Base-by-base conservation (phyloP, 2,113 vertebrate genomes). In the Saccopteryx leptura region DNA sequence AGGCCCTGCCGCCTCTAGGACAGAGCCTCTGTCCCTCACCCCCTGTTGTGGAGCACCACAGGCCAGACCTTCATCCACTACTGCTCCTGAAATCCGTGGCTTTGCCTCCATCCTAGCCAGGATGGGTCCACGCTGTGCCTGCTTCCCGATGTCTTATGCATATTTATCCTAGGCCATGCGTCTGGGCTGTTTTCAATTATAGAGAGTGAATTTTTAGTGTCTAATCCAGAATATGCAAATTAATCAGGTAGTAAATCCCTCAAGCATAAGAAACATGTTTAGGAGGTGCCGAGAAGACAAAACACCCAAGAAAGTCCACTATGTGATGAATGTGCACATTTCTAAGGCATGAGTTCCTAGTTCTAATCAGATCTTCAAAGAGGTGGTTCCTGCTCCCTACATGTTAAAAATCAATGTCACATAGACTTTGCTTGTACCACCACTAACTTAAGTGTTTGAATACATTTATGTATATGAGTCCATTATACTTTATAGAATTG, bases 281-380 rank as follows among this genome's bases (percentile, higher is more conserved):
- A 81, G 58, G 81, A 85, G 39, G 23, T 12, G 23, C 21, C 54
- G 5, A 90, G 23, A 85, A 90, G 23, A 33, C 58, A 96, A 94
- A 90, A 78, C 58, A 1, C 31, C 71, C 31, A 7, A 79, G 75
- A 66, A 92, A 78, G 7, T 48, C 9, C 48, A 61, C 21, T 26
- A 33, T 46, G 1, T 58, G 48, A 60, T 1, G 17, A 24, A 46
- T 9, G 5, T 69, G 1, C 66, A 19, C 31, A 76, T 86, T 69
- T 87, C 54, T 87, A 58, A 78, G 65, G 50, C 83, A 86, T 33
- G 8, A 13, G 7, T 71, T n/a, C 39, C 58, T 52, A 75, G 50
- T 66, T 96, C 79, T 84, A 61, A 71, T 69, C 33, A 80, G 17
- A 75, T 58, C 1, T 56, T 91, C 82, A 93, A 88, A 91, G 33